Conservation (phyloP, 1,140 invertebrate species). For the Diuraphis noxia region DNA sequence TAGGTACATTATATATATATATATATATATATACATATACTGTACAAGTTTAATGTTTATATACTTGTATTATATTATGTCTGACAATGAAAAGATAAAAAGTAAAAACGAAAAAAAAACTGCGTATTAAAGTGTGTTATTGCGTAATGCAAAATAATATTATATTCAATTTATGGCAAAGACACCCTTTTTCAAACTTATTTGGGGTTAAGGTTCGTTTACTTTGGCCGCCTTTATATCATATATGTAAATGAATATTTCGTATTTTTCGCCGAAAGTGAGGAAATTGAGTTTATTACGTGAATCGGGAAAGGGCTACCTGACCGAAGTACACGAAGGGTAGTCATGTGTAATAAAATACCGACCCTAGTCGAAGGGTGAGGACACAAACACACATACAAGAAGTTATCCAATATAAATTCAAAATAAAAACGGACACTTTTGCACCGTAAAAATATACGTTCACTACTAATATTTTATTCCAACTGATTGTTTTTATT, state of each 20-base stretch:
- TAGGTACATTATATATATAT: background rate
- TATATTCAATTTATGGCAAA: constrained; percentile 16
- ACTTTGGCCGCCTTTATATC: constrained; percentile 36
- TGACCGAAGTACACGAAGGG: constrained; percentile 24
- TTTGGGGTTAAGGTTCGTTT: background rate
- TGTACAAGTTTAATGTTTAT: background rate
- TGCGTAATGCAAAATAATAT: constrained; percentile 13
- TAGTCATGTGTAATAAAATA: constrained; percentile 43
- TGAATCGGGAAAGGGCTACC: constrained; percentile 28
- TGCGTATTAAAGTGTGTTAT: background rate
- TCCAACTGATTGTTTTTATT: background rate
- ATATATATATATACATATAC: background rate
- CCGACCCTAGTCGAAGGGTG: background rate
- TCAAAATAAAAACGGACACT: constrained; percentile 34
- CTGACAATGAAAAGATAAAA: constrained; percentile 4
- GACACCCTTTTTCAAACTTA: constrained; percentile 26
- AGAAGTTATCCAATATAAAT: constrained; percentile 44
- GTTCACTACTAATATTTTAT: constrained; percentile 14
- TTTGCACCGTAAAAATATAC: background rate
- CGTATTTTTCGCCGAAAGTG: constrained; percentile 17
- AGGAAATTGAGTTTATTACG: constrained; percentile 40
- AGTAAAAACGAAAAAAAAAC: constrained; percentile 8
- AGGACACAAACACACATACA: background rate
- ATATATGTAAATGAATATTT: constrained; percentile 30
- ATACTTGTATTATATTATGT: constrained; percentile 2